These are phyloP conservation scores for zebrafish (Danio rerio) DNA, from an alignment of 2,113 vertebrate species.

Conservation along the genomic window GRCz12tu NC_133196.1:21208001-21208500, in stretches of 20 bases:
- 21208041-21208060: conserved; percentile 16
- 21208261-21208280: too few species aligned
- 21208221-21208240: conserved; percentile 73
- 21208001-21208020: background rate
- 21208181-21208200: conserved; percentile 85
- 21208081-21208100: conserved; percentile 82
- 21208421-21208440: too few species aligned
- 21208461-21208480: too few species aligned
- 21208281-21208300: too few species aligned
- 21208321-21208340: too few species aligned
- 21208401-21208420: too few species aligned
- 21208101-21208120: conserved; percentile 77
- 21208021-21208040: background rate
- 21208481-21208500: too few species aligned
- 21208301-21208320: too few species aligned
- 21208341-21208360: too few species aligned
- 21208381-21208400: too few species aligned
- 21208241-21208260: background rate
- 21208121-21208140: conserved; percentile 82
- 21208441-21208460: too few species aligned
- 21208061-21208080: conserved; percentile 91
- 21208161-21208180: conserved; percentile 84
- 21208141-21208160: conserved; percentile 86
- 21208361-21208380: too few species aligned
- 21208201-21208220: conserved; percentile 93